Percentiles rank a stretch among this genome's conserved stretches.
Evolutionary conservation across 2,113 vertebrate species (phyloP).

Genomic region (Myxocyprinus asiaticus): DNA sequence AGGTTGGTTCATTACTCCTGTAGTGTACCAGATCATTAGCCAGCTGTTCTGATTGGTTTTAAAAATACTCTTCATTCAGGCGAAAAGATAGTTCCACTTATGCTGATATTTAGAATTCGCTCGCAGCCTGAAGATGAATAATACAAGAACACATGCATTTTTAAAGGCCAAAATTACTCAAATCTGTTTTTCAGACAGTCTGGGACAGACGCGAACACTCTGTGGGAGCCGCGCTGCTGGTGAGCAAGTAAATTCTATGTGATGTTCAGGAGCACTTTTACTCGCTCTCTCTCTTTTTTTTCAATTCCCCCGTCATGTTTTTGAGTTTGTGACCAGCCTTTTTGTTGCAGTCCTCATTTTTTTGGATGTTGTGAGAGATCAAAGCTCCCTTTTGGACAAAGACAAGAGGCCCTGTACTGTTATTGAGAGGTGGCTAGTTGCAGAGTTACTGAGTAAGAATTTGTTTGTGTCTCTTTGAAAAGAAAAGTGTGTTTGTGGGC

Average conservation of each 20-base stretch:
- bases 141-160: conserved; percentile 48
- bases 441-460: conserved; percentile 26
- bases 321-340: conserved; percentile 70
- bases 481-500: conserved; percentile 36
- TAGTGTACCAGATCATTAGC: conserved; percentile 18
- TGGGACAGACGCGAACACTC: conserved; percentile 22
- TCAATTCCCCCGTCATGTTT: conserved; percentile 56
- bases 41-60: neutral
- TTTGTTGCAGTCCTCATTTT: conserved; percentile 65
- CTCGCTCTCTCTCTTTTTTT: conserved; percentile 15
- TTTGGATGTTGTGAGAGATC: conserved; percentile 65
- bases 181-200: conserved; percentile 35
- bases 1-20: conserved; percentile 21
- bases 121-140: conserved; percentile 43
- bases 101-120: conserved; percentile 41
- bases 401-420: conserved; percentile 35
- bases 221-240: conserved; percentile 35
- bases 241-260: conserved; percentile 61
- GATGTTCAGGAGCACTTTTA: conserved; percentile 55
- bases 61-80: conserved; percentile 27
- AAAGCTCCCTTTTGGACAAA: conserved; percentile 25
- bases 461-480: conserved; percentile 24
- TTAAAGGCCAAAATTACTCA: conserved; percentile 40
- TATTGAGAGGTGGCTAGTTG: conserved; percentile 4
- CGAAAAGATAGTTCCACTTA: conserved; percentile 1